Evolutionary conservation across 2,888 invertebrate species (phyloP).

Genomic region (Agrilus mali): DNA sequence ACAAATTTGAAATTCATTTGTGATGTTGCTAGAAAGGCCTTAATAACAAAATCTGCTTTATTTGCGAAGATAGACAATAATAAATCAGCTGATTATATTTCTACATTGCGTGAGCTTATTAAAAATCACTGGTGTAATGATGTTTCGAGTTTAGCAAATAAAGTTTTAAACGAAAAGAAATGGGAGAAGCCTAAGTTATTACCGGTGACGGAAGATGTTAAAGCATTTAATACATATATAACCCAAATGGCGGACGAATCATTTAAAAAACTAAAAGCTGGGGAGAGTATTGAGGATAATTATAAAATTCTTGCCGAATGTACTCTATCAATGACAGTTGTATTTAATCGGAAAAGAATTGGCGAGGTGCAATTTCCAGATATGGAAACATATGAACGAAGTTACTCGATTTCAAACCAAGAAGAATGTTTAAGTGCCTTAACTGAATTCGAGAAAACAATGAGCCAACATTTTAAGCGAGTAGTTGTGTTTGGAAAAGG

Average conservation of each 20-base stretch:
- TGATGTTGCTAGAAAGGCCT: constrained; percentile 5
- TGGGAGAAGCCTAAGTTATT: constrained; percentile 8
- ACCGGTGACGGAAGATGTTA: constrained; percentile 6
- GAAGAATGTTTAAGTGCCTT: constrained; percentile 6
- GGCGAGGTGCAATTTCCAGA: constrained; percentile 6
- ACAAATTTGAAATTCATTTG: constrained; percentile 8
- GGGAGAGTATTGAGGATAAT: no score
- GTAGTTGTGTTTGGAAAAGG: constrained; percentile 9
- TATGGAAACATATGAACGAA: neutral
- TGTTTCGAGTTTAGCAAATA: constrained; percentile 8
- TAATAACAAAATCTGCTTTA: constrained; percentile 5
- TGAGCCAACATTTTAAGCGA: constrained; percentile 8
- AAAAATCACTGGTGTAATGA: constrained; percentile 8
- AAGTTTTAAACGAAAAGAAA: constrained; percentile 6
- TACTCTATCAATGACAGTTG: no score
- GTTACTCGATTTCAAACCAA: constrained; percentile 1
- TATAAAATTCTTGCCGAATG: no score
- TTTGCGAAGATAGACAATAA: constrained; percentile 4
- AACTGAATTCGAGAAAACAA: constrained; percentile 5
- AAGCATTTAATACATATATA: constrained; percentile 4
- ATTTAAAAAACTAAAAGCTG: no score
- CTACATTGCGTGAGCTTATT: constrained; percentile 2
- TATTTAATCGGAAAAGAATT: no score
- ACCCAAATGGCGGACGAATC: no score
- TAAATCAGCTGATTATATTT: constrained; percentile 1